Conservation (phyloP, 2,797 vertebrate genomes). For the Chaetophractus vellerosus region DNA sequence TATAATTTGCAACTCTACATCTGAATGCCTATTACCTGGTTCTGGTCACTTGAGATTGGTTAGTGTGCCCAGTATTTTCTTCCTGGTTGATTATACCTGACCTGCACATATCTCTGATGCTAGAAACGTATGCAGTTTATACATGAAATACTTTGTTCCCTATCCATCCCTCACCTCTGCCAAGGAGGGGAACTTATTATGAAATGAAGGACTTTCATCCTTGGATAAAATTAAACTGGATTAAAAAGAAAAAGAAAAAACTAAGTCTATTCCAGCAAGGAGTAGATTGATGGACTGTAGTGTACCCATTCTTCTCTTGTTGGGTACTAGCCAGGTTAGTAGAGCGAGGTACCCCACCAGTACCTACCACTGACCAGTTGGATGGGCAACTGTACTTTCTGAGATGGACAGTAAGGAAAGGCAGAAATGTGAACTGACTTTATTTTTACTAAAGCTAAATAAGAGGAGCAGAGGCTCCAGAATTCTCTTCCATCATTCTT, state of each 20-base stretch:
- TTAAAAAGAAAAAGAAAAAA: neutral
- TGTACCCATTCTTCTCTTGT: fast-evolving
- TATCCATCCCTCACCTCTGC: neutral
- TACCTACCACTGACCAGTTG: neutral
- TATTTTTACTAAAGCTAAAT: neutral
- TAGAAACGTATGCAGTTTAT: neutral
- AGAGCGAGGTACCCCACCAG: neutral
- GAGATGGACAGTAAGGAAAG: neutral
- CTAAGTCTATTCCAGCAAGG: neutral
- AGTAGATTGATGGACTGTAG: neutral
- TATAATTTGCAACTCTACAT: too few relatives aligned
- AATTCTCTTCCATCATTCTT: neutral
- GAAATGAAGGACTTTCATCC: neutral
- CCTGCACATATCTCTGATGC: neutral
- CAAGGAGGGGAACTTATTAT: neutral
- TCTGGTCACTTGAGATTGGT: neutral
- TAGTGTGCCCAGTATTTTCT: neutral
- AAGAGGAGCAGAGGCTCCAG: neutral
- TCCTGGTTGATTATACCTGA: neutral
- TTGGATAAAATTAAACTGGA: neutral
- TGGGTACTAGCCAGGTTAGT: neutral
- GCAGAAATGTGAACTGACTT: neutral
- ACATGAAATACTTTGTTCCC: fast-evolving
- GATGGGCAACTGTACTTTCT: neutral
- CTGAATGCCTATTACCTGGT: neutral